Conservation (phyloP, 2,797 vertebrate genomes). For the Cottoperca gobio region DNA sequence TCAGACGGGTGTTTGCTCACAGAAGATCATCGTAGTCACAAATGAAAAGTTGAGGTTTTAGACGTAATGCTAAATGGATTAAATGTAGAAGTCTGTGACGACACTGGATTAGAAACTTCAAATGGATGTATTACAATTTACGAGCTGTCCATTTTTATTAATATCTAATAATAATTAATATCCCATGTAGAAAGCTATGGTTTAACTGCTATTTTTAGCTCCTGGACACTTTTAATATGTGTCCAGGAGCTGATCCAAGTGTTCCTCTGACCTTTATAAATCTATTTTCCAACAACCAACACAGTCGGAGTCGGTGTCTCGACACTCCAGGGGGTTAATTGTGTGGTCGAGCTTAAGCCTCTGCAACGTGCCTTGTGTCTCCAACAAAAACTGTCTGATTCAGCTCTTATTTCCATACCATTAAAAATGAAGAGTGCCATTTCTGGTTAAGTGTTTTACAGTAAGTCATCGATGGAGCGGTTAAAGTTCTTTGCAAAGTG, state of each 20-base stretch:
- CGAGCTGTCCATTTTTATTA: no score
- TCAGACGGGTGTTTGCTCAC: not conserved
- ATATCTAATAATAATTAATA: no score
- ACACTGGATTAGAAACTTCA: not conserved
- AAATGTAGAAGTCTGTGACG: not conserved
- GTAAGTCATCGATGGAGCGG: not conserved
- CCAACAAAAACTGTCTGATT: slow-evolving; percentile 30
- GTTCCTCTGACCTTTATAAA: slow-evolving; percentile 39
- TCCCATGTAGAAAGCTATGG: slow-evolving; percentile 18
- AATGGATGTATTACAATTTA: not conserved
- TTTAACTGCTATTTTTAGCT: slow-evolving; percentile 15
- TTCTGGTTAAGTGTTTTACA: slow-evolving; percentile 24
- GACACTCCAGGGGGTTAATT: slow-evolving; percentile 36
- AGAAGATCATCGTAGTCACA: not conserved
- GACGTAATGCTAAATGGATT: not conserved
- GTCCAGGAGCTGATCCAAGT: slow-evolving; percentile 27
- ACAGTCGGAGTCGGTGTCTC: slow-evolving; percentile 19
- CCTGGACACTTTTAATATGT: slow-evolving; percentile 24
- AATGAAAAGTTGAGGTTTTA: not conserved
- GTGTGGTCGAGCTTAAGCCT: slow-evolving; percentile 35
- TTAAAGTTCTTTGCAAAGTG: not conserved
- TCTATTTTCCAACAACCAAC: slow-evolving; percentile 32
- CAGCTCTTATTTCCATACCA: slow-evolving; percentile 27
- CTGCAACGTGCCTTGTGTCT: not conserved
- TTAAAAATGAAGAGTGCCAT: slow-evolving; percentile 4